phyloP scores from a whole-genome alignment of 2,113 vertebrate genomes.

The Brachypodius melanocephalos region DNA sequence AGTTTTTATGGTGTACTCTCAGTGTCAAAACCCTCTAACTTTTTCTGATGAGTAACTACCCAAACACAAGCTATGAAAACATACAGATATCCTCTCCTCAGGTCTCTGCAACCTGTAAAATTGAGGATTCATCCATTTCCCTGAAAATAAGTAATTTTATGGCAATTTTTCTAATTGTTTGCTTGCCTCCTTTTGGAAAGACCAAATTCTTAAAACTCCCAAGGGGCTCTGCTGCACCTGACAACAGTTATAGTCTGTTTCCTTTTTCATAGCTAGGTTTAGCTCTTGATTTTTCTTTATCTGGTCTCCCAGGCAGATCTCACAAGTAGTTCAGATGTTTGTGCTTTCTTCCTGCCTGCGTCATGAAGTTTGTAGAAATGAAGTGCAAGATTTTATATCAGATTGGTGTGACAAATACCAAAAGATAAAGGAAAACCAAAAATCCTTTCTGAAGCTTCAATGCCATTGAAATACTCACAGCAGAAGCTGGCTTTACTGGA shows the following conservation, averaged over 20 bases:
- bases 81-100: not conserved
- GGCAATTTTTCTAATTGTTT: not conserved
- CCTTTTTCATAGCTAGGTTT: not conserved
- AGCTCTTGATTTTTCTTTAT: not conserved
- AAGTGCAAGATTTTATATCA: not conserved
- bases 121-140: not conserved
- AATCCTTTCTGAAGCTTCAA: not conserved
- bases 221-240: not conserved
- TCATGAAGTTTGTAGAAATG: not conserved
- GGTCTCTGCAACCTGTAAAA: not conserved
- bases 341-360: not conserved
- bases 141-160: not conserved
- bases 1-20: not conserved
- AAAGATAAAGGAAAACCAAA: not conserved
- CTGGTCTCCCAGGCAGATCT: not conserved
- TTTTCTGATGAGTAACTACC: not conserved
- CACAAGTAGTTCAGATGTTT: not conserved
- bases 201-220: not conserved
- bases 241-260: not conserved
- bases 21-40: not conserved
- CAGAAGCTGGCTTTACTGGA: not conserved
- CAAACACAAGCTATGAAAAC: not conserved
- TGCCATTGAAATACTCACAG: not conserved
- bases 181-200: not conserved
- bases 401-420: not conserved